phyloP scores from a whole-genome alignment of 2,888 invertebrate species.

The Phaedon cochleariae region DNA sequence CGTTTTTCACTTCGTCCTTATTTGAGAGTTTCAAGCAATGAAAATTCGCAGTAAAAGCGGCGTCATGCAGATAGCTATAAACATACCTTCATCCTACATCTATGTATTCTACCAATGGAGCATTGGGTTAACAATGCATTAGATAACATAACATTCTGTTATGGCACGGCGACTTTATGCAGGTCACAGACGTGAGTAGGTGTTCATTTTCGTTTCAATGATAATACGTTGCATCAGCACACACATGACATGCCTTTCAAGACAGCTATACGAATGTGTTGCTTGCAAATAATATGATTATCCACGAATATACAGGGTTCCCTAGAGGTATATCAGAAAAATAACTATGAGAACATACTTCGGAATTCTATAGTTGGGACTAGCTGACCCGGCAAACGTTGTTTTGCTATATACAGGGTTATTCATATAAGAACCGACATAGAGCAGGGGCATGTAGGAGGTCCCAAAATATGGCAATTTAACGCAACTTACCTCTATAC shows the following conservation, averaged over 20 bases:
- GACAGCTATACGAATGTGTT: not conserved
- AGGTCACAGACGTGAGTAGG: conserved; percentile 46
- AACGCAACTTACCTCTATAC: too few species aligned
- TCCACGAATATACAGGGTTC: not conserved
- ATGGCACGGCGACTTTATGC: conserved; percentile 19
- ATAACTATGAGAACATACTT: too few species aligned
- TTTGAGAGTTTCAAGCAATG: too few species aligned
- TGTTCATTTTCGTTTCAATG: conserved; percentile 24
- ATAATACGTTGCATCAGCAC: not conserved
- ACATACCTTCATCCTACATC: not conserved
- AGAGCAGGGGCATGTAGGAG: too few species aligned
- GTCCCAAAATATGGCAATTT: too few species aligned
- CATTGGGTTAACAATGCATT: conserved; percentile 29
- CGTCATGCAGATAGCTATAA: not conserved
- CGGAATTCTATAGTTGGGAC: too few species aligned
- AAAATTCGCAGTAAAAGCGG: not conserved
- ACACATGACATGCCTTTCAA: not conserved
- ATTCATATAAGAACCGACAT: too few species aligned
- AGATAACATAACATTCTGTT: conserved; percentile 23
- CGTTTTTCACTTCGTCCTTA: too few species aligned
- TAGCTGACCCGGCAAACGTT: too few species aligned
- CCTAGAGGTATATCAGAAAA: not conserved
- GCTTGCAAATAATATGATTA: not conserved
- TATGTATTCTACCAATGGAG: not conserved
- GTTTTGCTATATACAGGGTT: too few species aligned